phyloP scores from a whole-genome alignment of 2,113 vertebrate species.

The Sebastes schlegelii region DNA sequence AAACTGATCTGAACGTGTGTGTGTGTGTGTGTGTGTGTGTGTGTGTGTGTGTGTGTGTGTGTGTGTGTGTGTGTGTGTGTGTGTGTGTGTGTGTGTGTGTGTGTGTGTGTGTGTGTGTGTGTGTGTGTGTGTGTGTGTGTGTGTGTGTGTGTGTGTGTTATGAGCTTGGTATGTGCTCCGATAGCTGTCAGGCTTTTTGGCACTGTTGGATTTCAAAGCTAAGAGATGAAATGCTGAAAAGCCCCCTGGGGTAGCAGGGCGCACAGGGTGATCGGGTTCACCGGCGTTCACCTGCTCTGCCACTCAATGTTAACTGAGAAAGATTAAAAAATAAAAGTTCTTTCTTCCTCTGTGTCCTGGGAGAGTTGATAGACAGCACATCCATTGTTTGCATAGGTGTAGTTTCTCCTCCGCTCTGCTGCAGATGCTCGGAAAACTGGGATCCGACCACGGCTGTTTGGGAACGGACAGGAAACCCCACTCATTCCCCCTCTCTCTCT shows the following conservation, averaged over 20 bases:
- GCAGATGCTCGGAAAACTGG: slow-evolving; percentile 62
- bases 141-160: slow-evolving; percentile 1
- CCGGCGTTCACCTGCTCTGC: slow-evolving; percentile 25
- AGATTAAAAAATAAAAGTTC: slow-evolving; percentile 15
- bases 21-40: neutral
- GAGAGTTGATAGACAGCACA: slow-evolving; percentile 37
- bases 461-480: slow-evolving; percentile 69
- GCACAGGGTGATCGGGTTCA: slow-evolving; percentile 74
- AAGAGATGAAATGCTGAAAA: slow-evolving; percentile 47
- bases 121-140: slow-evolving; percentile 12
- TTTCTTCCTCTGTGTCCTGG: slow-evolving; percentile 15
- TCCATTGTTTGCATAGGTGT: slow-evolving; percentile 49
- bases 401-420: slow-evolving; percentile 44
- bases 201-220: slow-evolving; percentile 45
- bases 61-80: slow-evolving; percentile 8
- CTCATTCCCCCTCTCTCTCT: slow-evolving; percentile 44
- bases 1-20: slow-evolving; percentile 28
- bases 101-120: neutral
- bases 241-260: slow-evolving; percentile 75
- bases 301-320: neutral
- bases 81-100: slow-evolving; percentile 5
- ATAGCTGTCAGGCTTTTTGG: slow-evolving; percentile 63
- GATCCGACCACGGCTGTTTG: slow-evolving; percentile 61
- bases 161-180: slow-evolving; percentile 42
- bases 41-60: slow-evolving; percentile 11